Base-by-base conservation (phyloP, 2,113 vertebrate genomes). In the Tor tambroides region DNA sequence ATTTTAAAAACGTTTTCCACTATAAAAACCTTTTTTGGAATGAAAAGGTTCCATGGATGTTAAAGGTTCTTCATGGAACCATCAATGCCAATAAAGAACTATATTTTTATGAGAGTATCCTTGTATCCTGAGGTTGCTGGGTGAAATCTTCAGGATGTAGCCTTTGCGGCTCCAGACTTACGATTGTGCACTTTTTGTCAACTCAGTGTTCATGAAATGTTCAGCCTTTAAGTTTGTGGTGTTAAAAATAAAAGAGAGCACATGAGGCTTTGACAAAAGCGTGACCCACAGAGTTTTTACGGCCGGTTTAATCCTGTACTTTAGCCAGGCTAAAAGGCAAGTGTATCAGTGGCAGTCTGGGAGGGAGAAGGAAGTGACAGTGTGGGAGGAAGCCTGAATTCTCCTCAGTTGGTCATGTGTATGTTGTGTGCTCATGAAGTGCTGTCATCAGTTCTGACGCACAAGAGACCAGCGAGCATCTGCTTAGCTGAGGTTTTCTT, bases 331-430 rank as follows among this genome's bases (percentile, higher is more conserved):
- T 93, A 88, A 90, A 89, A 90, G 90, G 87, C 89, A 93, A 91
- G 89, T 92, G 91, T 93, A 82, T 83, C 59, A 51, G 90, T 91
- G 92, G 89, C 91, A 92, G 79, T 86, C 88, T 49, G 38, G 49
- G 59, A 69, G 79, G 15, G 54, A 77, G 71, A 67, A 76, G 78
- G 74, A 65, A 75, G 87, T 86, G 56, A 86, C 51, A 83, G 79
- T 56, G 85, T 72, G 72, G 75, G 84, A 83, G 79, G 82, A 81
- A 84, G 38, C 49, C 43, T 78, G 65, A 72, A 81, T 30, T 74
- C 54, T 86, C 35, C 80, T 59, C 26, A 85, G 61, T 26, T 21
- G 32, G 87, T 84, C 82, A 84, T 88, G 82, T 88, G 75, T 78
- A 59, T 67, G 28, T 67, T 83, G 72, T 46, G 75, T 43, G 75